Evolutionary conservation across 2,113 vertebrate genomes (phyloP), one percentile per base, ranked within the genome.

Genomic region (Suricata suricatta): DNA sequence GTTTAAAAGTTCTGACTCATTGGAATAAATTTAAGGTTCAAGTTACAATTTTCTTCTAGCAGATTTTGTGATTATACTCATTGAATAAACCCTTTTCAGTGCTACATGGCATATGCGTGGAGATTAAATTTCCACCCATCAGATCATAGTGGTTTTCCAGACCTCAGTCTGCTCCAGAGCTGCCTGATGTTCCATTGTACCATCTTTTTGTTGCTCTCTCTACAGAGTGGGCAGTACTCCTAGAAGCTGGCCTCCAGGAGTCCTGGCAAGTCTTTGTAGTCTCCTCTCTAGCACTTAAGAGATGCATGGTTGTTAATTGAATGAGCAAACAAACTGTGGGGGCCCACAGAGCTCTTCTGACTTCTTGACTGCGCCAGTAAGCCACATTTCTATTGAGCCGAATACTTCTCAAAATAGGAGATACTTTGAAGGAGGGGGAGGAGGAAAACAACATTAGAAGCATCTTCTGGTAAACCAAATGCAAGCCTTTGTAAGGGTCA

Each of bases 401-500:
- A 64, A 72, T 47, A 74, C 54, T 63, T 95, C 81, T 95, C 72
- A 87, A 93, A 95, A 79, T 19, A 86, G 60, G 81, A 93, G 90
- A 57, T 23, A 9, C 17, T 89, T 86, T 83, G 88, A 50, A 90
- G 76, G 76, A 50, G 29, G 17, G 9, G 35, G 17, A 31, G 68
- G 77, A 90, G 29, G 83, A 66, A 93, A 74, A 81, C n/a, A 66
- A 13, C 5, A 44, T 91, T 35, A 76, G 87, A 95, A 66, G 71
- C 86, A 19, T 94, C 74, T 94, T 31, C n/a, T 91, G 83, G 84
- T 87, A 93, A 96, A 77, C 76, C 87, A 74, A 95, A 41, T 63
- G 64, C 60, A 54, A 93, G 80, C 68, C 69, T 95, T 85, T 82
- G 63, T 88, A 91, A 92, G 27, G 68, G 50, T 76, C 82, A 93